Conservation (phyloP, 2,888 invertebrate genomes). For the Drosophila lutescens region DNA sequence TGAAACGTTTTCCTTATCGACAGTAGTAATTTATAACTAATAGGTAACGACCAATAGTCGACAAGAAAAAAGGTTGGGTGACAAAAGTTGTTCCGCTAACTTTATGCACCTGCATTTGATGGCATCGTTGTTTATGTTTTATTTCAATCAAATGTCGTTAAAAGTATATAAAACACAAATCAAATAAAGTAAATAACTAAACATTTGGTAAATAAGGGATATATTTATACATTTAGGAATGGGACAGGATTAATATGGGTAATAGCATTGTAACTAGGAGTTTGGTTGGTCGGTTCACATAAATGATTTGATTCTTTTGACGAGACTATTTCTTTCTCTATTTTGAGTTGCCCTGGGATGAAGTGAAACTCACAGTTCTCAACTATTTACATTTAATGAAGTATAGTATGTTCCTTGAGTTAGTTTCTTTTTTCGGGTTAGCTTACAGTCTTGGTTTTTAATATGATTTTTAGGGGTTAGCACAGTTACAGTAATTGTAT, state of each 20-base stretch:
- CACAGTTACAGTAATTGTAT: slow-evolving; percentile 54
- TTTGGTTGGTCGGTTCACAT: slow-evolving; percentile 5
- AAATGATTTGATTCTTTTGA: slow-evolving; percentile 56
- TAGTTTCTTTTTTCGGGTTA: slow-evolving; percentile 51
- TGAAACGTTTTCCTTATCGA: too few species aligned
- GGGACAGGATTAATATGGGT: slow-evolving; percentile 16
- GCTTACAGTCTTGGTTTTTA: slow-evolving; percentile 52
- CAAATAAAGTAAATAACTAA: slow-evolving; percentile 39
- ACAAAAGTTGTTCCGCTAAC: too few species aligned
- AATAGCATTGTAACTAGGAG: slow-evolving; percentile 12
- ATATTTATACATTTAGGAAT: slow-evolving; percentile 2
- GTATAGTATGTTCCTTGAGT: slow-evolving; percentile 17
- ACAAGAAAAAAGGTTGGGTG: too few species aligned
- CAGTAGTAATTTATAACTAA: too few species aligned
- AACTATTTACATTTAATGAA: slow-evolving; percentile 22
- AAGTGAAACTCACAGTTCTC: slow-evolving; percentile 2
- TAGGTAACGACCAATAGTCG: too few species aligned
- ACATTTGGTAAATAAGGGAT: slow-evolving; percentile 8
- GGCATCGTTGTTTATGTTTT: slow-evolving; percentile 63
- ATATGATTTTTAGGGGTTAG: slow-evolving; percentile 54
- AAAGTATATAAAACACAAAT: slow-evolving; percentile 43
- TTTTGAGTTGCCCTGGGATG: slow-evolving; percentile 18
- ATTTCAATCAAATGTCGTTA: slow-evolving; percentile 35
- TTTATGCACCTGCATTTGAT: slow-evolving; percentile 45
- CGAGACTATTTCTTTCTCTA: slow-evolving; percentile 64